These are phyloP conservation scores for Arge pagana DNA, from an alignment of 2,888 invertebrate species.

Conservation along the genomic window DNA sequence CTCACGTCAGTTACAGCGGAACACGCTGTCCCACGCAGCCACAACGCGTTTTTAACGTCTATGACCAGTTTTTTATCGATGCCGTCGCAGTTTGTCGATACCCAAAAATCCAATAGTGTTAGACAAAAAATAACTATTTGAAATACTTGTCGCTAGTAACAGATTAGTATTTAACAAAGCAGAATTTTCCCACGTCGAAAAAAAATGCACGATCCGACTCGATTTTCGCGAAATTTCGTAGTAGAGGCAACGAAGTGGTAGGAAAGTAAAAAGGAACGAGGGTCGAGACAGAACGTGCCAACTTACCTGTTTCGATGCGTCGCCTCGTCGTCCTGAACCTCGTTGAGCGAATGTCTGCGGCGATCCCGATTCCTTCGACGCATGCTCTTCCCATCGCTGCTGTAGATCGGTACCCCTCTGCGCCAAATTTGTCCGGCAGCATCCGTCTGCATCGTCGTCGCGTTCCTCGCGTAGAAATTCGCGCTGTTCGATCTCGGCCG, in stretches of 20 bases:
- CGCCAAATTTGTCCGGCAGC: constrained; percentile 31
- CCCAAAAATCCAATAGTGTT: too few species aligned
- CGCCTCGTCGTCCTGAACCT: constrained; percentile 40
- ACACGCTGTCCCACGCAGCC: too few species aligned
- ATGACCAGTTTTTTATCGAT: too few species aligned
- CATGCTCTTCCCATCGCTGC: constrained; percentile 48
- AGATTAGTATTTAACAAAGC: too few species aligned
- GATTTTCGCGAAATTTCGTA: too few species aligned
- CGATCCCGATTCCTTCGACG: constrained; percentile 49
- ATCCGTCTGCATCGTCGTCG: not conserved
- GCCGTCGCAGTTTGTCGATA: too few species aligned
- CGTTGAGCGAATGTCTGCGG: constrained; percentile 53
- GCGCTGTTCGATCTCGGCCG: constrained; percentile 39
- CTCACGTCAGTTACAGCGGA: too few species aligned
- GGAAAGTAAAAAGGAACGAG: not conserved
- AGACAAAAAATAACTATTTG: too few species aligned
- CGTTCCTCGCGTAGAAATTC: constrained; percentile 26
- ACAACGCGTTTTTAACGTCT: too few species aligned
- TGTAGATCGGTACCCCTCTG: constrained; percentile 40
- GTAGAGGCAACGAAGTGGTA: not conserved
- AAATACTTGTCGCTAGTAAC: too few species aligned
- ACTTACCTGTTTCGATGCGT: constrained; percentile 47
- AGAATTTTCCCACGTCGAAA: too few species aligned
- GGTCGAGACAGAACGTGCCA: too few species aligned
- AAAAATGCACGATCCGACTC: not conserved